Evolutionary conservation across 2,113 vertebrate species (phyloP).

Genomic region (Mionectes macconnelli): DNA sequence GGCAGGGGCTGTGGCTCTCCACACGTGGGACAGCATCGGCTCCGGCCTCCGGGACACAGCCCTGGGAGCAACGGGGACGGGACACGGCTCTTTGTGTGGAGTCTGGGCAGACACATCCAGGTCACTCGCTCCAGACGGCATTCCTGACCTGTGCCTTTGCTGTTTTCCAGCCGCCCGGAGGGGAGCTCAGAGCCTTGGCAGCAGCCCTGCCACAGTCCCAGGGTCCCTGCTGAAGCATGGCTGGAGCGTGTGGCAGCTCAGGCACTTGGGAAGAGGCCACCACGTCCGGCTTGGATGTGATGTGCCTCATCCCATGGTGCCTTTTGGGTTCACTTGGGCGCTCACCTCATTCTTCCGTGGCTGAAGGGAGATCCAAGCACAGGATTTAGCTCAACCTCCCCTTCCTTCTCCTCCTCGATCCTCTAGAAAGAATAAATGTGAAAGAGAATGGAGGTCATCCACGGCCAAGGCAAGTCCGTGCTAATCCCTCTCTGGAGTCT

Average conservation of each 20-base stretch:
- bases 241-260: conserved; percentile 11
- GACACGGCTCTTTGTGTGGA: conserved; percentile 9
- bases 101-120: conserved; percentile 44
- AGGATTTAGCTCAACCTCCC: background rate
- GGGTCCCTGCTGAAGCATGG: background rate
- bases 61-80: background rate
- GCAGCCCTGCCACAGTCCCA: background rate
- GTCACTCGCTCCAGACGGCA: conserved; percentile 36
- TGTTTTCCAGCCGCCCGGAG: background rate
- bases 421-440: background rate
- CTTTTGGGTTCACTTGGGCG: conserved; percentile 16
- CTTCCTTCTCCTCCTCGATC: background rate
- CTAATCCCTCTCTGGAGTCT: background rate
- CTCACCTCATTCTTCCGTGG: background rate
- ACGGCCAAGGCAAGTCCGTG: background rate
- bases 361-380: background rate
- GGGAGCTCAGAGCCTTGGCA: conserved; percentile 17
- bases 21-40: background rate
- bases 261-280: conserved; percentile 43
- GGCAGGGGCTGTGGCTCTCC: conserved; percentile 4
- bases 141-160: background rate
- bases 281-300: background rate
- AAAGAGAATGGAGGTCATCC: background rate
- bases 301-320: background rate
- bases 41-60: background rate